Percentiles rank a stretch among this genome's conserved stretches.
These are phyloP conservation scores for Numida meleagris DNA, from an alignment of 2,113 vertebrate genomes.

Conservation along the genomic window DNA sequence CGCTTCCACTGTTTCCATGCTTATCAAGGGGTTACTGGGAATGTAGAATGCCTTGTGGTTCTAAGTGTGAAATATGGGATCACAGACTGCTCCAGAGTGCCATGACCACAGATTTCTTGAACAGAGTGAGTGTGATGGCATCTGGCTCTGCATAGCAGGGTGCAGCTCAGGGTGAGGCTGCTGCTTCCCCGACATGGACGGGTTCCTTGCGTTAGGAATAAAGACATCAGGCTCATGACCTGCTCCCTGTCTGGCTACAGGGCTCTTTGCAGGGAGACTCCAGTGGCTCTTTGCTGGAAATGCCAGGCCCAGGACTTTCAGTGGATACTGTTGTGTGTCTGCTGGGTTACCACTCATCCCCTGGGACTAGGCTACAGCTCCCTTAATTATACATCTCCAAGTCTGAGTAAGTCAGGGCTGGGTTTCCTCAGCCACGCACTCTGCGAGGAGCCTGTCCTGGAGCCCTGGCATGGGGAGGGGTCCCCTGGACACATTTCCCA, in stretches of 20 bases:
- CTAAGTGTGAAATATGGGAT: accelerated
- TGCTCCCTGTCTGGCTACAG: not conserved
- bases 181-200: not conserved
- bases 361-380: not conserved
- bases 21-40: not conserved
- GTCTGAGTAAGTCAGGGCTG: not conserved
- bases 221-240: not conserved
- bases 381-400: not conserved
- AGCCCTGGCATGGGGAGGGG: not conserved
- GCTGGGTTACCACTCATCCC: not conserved
- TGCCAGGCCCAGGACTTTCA: not conserved
- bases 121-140: not conserved
- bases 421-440: not conserved
- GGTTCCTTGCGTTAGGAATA: not conserved
- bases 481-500: not conserved
- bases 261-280: not conserved
- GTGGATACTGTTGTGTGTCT: not conserved
- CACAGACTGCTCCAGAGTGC: not conserved
- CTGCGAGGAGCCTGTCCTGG: not conserved
- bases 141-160: not conserved
- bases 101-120: not conserved
- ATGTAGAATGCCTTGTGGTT: not conserved
- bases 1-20: not conserved
- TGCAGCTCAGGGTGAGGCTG: not conserved
- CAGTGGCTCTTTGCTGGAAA: not conserved